These are phyloP conservation scores for Athripsodes cinereus DNA, from an alignment of 2,888 invertebrate species.

Conservation along the genomic window DNA sequence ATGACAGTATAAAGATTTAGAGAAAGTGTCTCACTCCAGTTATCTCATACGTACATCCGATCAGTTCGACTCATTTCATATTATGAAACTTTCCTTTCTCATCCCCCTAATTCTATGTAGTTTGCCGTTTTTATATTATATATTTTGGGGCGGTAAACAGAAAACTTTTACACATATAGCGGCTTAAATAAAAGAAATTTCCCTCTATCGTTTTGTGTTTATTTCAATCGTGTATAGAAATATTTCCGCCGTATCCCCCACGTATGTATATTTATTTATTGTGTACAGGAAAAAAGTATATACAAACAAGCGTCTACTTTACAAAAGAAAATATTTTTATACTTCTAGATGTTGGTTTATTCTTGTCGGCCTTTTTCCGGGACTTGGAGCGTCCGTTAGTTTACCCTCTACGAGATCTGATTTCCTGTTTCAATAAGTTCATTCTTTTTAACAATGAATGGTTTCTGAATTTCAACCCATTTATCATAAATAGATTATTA, in stretches of 20 bases:
- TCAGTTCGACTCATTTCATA: constrained; percentile 26
- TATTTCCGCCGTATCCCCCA: constrained; percentile 17
- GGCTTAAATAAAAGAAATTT: constrained; percentile 20
- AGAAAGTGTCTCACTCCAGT: constrained; percentile 13
- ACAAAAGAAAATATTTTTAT: constrained; percentile 10
- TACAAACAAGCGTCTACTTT: no score
- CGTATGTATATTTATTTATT: constrained; percentile 9
- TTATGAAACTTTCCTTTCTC: constrained; percentile 16
- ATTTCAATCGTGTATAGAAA: constrained; percentile 16
- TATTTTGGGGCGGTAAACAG: constrained; percentile 23
- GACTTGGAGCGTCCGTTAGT: constrained; percentile 3
- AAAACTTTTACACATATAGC: constrained; percentile 17
- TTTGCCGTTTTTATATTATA: constrained; percentile 21
- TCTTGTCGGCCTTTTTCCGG: constrained; percentile 3
- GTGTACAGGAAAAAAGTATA: constrained; percentile 13
- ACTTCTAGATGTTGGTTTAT: neutral
- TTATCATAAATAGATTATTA: no score
- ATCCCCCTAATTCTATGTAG: constrained; percentile 2
- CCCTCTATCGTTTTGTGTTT: constrained; percentile 10
- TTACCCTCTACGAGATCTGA: constrained; percentile 5
- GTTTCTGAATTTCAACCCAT: no score
- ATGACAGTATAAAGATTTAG: constrained; percentile 16
- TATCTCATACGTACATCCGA: constrained; percentile 17
- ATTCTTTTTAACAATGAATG: no score
- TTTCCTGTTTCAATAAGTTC: constrained; percentile 19